Conservation (phyloP, 2,888 invertebrate species). For the Leptopilina drosophilae region DNA sequence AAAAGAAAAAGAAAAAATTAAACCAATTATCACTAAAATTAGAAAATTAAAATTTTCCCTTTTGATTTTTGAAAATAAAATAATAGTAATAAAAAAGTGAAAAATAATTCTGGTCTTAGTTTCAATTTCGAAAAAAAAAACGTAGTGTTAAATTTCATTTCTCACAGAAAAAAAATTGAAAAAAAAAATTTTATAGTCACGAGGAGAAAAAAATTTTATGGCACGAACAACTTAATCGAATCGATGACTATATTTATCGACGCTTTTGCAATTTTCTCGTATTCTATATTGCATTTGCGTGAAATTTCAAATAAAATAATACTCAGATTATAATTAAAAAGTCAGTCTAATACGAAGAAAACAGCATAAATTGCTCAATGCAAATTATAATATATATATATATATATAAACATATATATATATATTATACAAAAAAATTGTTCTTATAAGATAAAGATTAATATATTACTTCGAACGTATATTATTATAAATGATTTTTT, state of each 20-base stretch:
- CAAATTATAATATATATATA: slow-evolving; percentile 49
- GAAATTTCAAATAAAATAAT: slow-evolving; percentile 53
- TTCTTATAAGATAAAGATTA: slow-evolving; percentile 59
- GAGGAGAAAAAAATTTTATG: slow-evolving; percentile 2
- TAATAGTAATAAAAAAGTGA: neutral
- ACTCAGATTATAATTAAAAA: slow-evolving; percentile 60
- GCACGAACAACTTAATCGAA: slow-evolving; percentile 32
- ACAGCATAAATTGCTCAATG: slow-evolving; percentile 51
- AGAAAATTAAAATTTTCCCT: neutral
- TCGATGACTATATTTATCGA: slow-evolving; percentile 42
- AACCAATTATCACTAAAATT: slow-evolving; percentile 15
- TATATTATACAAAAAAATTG: slow-evolving; percentile 53
- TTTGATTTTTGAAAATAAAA: neutral
- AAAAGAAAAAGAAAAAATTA: neutral
- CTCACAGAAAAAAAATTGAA: neutral
- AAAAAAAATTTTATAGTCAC: neutral
- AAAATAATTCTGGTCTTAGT: slow-evolving; percentile 13
- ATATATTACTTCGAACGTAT: slow-evolving; percentile 59
- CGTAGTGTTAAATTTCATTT: neutral
- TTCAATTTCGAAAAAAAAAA: neutral
- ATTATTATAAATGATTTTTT: slow-evolving; percentile 50
- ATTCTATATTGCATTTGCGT: slow-evolving; percentile 51
- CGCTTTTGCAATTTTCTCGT: slow-evolving; percentile 21
- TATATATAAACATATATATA: no score
- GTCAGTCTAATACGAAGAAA: slow-evolving; percentile 60